Evolutionary conservation across 2,888 invertebrate species (phyloP).

Genomic region (Lasioglossum leucozonium): DNA sequence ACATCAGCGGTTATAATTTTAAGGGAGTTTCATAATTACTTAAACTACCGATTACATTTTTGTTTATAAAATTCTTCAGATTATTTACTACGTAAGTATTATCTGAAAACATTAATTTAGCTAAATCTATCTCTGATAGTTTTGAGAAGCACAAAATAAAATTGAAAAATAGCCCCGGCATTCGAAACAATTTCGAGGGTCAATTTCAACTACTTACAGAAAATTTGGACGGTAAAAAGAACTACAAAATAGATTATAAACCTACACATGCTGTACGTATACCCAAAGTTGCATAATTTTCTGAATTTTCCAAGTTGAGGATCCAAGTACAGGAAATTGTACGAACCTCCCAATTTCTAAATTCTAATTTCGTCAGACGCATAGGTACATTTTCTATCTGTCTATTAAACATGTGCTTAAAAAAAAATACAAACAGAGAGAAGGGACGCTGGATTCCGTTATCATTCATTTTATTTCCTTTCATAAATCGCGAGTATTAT

Average conservation of each 20-base stretch:
- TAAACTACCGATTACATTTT: neutral
- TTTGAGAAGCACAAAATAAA: too few species aligned
- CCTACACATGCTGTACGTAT: neutral
- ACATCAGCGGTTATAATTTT: neutral
- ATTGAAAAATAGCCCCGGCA: too few species aligned
- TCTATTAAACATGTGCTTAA: neutral
- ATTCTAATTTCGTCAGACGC: neutral
- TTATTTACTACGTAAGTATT: neutral
- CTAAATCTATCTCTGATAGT: too few species aligned
- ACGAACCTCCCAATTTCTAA: neutral
- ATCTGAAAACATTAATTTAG: too few species aligned
- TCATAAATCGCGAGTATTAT: constrained; percentile 5
- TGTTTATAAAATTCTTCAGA: neutral
- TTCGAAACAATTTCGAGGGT: too few species aligned
- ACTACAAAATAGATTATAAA: neutral
- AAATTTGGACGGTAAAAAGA: neutral
- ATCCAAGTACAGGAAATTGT: too few species aligned
- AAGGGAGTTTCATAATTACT: neutral
- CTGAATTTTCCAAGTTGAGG: neutral
- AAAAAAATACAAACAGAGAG: neutral
- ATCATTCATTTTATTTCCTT: constrained; percentile 13
- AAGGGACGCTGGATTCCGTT: neutral
- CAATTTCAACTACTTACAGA: neutral
- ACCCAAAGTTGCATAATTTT: neutral
- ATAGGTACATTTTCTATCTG: neutral